Evolutionary conservation across 2,797 vertebrate genomes (phyloP).

Genomic region (Acanthiza pusilla): DNA sequence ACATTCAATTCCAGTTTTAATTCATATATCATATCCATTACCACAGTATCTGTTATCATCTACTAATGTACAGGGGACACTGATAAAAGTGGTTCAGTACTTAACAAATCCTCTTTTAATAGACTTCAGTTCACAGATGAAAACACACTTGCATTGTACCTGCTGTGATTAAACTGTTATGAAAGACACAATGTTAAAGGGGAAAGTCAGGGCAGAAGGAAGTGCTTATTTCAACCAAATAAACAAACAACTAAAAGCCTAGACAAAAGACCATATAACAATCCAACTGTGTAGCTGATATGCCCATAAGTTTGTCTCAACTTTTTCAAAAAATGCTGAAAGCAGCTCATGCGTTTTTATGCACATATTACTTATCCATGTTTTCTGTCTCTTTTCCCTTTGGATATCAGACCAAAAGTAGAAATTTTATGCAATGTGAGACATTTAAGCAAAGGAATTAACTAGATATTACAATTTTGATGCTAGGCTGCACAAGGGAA

Average conservation of each 20-base stretch:
- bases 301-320: not conserved
- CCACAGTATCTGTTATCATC: not conserved
- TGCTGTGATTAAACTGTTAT: not conserved
- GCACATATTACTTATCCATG: not conserved
- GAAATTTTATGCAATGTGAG: not conserved
- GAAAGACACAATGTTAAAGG: not conserved
- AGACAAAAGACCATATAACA: not conserved
- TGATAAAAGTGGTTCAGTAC: not conserved
- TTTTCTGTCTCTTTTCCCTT: not conserved
- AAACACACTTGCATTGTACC: not conserved
- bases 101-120: not conserved
- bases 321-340: not conserved
- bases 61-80: not conserved
- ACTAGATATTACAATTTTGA: not conserved
- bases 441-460: not conserved
- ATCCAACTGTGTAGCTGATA: not conserved
- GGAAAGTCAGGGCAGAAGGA: not conserved
- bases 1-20: not conserved
- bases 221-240: not conserved
- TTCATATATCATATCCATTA: not conserved
- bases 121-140: not conserved
- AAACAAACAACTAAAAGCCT: not conserved
- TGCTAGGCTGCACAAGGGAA: not conserved
- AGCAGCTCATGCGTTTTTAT: not conserved
- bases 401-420: not conserved